Base-by-base conservation (phyloP, 2,888 invertebrate species). In the Andrena dorsata region DNA sequence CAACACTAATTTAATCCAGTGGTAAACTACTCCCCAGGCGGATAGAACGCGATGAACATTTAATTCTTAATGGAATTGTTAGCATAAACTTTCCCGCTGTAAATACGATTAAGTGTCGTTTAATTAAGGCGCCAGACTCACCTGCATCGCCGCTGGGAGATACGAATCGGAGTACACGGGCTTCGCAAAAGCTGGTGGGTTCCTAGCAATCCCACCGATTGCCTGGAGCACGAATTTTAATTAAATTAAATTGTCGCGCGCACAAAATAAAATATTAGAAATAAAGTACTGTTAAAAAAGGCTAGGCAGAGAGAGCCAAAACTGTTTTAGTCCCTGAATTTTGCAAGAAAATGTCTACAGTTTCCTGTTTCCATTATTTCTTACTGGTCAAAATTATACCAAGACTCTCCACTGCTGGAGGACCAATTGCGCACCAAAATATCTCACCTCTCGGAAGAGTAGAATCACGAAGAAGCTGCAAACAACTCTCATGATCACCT, bases 61-160 rank as follows among this genome's bases (percentile, higher is more conserved):
- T 32, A 16, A 30, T 30, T n/a, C 13, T 32, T n/a, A 35, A 35
- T 35, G 26, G n/a, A 69, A 35, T 53, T 23, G 68, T 53, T 8
- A 13, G 5, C 32, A 23, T 28, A 30, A 30, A 16, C 6, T 51
- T 51, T 51, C 2, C 32, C 16, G 16, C 41, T 41, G 20, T 68
- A 68, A 68, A 53, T 68, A 41, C 32, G 64, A 64, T 73, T 53
- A 72, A 32, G 35, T 63, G 58, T 63, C 23, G 26, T 63, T 65
- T 47, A 78, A 58, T 82, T 69, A 64, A 65, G 30, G 23, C 58
- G 13, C 20, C 30, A 26, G 30, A 66, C 76, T 85, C 56, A 96
- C 95, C 91, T 96, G 96, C 96, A 96, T 96, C 0, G 95, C 95
- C 0, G 96, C 96, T 0, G 96, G 96, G 0, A 96, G 94, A 92